Conservation (phyloP, 1,140 invertebrate species). For the Drosophila tristis region DNA sequence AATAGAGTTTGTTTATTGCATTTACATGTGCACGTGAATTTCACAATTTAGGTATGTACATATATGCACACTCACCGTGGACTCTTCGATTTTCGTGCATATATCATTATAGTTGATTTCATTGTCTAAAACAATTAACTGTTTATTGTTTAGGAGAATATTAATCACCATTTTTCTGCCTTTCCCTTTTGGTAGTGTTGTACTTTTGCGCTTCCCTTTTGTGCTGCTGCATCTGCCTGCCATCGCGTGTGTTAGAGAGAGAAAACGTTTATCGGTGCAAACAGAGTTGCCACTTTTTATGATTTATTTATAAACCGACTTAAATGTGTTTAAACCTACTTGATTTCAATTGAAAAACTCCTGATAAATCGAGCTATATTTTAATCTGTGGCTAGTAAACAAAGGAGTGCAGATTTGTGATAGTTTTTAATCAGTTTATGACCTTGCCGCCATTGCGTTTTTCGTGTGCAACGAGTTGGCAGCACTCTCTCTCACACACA, state of each 20-base stretch:
- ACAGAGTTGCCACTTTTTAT: conserved; percentile 49
- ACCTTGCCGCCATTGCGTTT: conserved; percentile 67
- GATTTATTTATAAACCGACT: not conserved
- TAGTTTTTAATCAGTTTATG: not conserved
- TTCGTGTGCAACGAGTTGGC: conserved; percentile 52
- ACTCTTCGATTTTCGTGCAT: conserved; percentile 33
- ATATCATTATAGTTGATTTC: conserved; percentile 27
- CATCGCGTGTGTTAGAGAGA: conserved; percentile 45
- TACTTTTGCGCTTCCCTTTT: conserved; percentile 39
- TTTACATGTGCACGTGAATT: not conserved
- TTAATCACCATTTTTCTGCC: conserved; percentile 62
- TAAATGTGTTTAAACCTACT: not conserved
- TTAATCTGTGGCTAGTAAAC: not conserved
- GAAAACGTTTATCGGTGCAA: conserved; percentile 44
- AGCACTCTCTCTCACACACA: conserved; percentile 56
- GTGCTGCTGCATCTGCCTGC: conserved; percentile 11
- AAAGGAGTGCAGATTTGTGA: not conserved
- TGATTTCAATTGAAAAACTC: conserved; percentile 17
- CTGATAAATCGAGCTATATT: not conserved
- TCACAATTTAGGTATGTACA: not conserved
- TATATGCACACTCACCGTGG: conserved; percentile 42
- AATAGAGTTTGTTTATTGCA: not conserved
- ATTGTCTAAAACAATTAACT: conserved; percentile 28
- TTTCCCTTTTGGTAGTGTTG: conserved; percentile 27
- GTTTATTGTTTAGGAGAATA: conserved; percentile 72